Base-by-base conservation (phyloP, 2,797 vertebrate genomes). In the Enteromius afrohamiltoni region DNA sequence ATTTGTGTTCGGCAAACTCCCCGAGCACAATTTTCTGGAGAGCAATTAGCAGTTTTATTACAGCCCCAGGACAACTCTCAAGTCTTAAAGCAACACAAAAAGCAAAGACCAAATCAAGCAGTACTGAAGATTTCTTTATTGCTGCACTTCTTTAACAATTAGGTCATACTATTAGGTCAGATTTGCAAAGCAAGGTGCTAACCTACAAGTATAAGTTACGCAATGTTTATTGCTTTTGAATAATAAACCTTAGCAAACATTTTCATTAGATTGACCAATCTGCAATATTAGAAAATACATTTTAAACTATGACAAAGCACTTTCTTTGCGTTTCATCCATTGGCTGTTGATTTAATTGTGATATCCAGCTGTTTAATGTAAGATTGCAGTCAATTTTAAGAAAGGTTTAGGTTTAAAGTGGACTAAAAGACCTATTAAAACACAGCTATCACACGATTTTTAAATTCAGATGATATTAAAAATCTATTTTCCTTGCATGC, bases 241-340 rank as follows among this genome's bases (percentile, higher is more conserved):
- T 37, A 31, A 76, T 80, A 51, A 76, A 67, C 51, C 49, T 62
- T 62, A 16, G 68, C 21, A 17, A 55, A 45, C 70, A 42, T 42
- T 31, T 60, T 74, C 4, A 58, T 34, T 42, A 14, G 16, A n/a
- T 9, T 8, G 9, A 79, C 4, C 4, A 5, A 70, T 47, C 34
- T 31, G 23, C 34, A n/a, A 69, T 26, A 19, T 68, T 21, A 68
- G 23, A 21, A 68, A 68, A 51, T 6, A 49, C 1, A 13, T 51
- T 16, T 68, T 4, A 19, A 23, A 49, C 34, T 6, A 67, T n/a
- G 42, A 23, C 45, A 79, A 49, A 49, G 11, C 58, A 3, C 53
- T 55, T 58, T 58, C n/a, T 69, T 6, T 14, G 21, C 1, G 2
- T 45, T 34, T 19, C 1, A 69, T 45, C 67, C 13, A 69, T 69